These are phyloP conservation scores for Crocuta crocuta DNA, from an alignment of 2,113 vertebrate species.

Conservation along the genomic window DNA sequence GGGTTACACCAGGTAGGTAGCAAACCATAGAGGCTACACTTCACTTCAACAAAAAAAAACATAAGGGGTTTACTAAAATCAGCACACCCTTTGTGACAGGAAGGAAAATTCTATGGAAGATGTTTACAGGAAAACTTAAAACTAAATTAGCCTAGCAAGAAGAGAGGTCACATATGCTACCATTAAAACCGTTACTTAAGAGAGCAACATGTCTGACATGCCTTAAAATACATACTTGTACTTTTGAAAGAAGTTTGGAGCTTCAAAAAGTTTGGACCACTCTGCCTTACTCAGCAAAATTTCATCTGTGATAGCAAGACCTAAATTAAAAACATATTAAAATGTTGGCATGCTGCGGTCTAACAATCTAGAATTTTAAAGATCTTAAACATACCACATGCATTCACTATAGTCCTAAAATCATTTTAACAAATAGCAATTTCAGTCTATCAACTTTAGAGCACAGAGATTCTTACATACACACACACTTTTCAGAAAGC, in stretches of 20 bases:
- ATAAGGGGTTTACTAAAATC: neutral
- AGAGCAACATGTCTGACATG: conserved; percentile 87
- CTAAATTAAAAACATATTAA: conserved; percentile 90
- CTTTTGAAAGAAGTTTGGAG: conserved; percentile 96
- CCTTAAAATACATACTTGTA: conserved; percentile 98
- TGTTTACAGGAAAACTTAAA: conserved; percentile 53
- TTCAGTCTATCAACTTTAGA: conserved; percentile 11
- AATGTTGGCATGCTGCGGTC: conserved; percentile 79
- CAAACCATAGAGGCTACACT: conserved; percentile 36
- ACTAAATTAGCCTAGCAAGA: conserved; percentile 34
- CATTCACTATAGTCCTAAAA: conserved; percentile 57
- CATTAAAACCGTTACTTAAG: conserved; percentile 61
- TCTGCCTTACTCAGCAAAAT: conserved; percentile 95
- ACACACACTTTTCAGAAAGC: neutral
- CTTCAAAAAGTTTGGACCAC: conserved; percentile 97
- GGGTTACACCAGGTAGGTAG: conserved; percentile 49
- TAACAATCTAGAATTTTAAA: conserved; percentile 63
- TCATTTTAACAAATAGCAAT: neutral
- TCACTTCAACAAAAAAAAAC: neutral
- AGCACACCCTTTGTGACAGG: neutral
- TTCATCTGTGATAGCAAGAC: conserved; percentile 94
- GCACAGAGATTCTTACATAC: conserved; percentile 21
- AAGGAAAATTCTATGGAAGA: neutral
- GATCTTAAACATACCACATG: conserved; percentile 70
- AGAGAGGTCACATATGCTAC: conserved; percentile 40